These are phyloP conservation scores for Saccopteryx bilineata DNA, from an alignment of 2,113 vertebrate genomes.

Conservation along the genomic window DNA sequence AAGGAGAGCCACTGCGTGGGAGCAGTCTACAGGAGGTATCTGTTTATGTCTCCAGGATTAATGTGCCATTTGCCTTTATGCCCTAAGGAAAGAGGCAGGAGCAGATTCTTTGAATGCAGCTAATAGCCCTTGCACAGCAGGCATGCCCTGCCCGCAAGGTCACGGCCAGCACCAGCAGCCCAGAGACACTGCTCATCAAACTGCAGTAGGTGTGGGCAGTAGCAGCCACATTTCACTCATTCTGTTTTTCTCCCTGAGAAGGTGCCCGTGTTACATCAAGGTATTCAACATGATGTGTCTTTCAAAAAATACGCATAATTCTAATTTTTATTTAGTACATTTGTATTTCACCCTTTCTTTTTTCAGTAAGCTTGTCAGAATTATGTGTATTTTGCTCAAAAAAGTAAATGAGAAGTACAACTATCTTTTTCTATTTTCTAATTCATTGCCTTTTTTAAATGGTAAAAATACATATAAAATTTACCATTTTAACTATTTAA, in stretches of 20 bases:
- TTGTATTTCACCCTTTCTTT: background rate
- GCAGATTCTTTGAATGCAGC: background rate
- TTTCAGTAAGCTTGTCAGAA: background rate
- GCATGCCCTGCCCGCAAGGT: background rate
- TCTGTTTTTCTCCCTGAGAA: background rate
- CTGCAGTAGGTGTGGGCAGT: rapidly evolving
- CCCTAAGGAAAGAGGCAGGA: conserved; percentile 53
- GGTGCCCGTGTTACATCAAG: background rate
- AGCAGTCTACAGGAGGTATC: background rate
- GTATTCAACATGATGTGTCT: background rate
- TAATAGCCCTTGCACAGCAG: background rate
- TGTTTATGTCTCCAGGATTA: background rate
- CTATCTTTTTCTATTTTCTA: background rate
- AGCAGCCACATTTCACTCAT: rapidly evolving
- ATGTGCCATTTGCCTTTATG: conserved; percentile 5
- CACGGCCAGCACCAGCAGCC: background rate
- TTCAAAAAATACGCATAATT: background rate
- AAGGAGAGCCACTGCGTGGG: background rate
- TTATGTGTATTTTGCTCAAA: background rate
- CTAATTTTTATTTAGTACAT: conserved; percentile 1
- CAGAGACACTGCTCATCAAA: background rate
- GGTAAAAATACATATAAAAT: background rate
- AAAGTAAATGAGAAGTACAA: background rate
- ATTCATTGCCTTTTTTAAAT: background rate
- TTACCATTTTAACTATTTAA: background rate